Percentiles rank a stretch among this genome's conserved stretches.
These are phyloP conservation scores for Xenopus laevis DNA, from an alignment of 2,113 vertebrate genomes.

Conservation along the genomic window DNA sequence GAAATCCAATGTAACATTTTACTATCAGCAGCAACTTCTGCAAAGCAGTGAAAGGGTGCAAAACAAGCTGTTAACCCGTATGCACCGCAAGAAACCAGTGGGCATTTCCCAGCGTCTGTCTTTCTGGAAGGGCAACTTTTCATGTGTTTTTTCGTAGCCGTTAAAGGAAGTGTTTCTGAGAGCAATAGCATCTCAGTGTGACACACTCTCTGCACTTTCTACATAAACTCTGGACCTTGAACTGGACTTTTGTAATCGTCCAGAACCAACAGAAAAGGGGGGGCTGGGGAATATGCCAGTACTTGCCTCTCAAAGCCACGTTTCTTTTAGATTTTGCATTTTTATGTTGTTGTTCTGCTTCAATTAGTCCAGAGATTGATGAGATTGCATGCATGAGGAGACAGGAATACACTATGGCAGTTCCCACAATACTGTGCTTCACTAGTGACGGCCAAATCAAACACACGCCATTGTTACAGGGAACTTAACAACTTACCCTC, in stretches of 20 bases:
- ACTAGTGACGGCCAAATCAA: constrained; percentile 53
- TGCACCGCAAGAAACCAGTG: too few species aligned
- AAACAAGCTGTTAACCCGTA: too few species aligned
- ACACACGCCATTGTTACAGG: constrained; percentile 19
- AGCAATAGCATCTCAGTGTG: neutral
- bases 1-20: too few species aligned
- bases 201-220: neutral
- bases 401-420: constrained; percentile 87
- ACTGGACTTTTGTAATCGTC: constrained; percentile 4
- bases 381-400: constrained; percentile 84
- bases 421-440: constrained; percentile 81
- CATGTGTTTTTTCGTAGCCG: neutral
- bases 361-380: constrained; percentile 87
- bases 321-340: constrained; percentile 47
- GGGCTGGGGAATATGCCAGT: neutral
- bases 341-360: constrained; percentile 55
- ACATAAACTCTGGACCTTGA: constrained; percentile 20
- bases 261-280: neutral
- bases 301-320: neutral
- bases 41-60: too few species aligned
- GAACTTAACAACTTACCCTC: neutral
- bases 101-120: too few species aligned
- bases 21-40: too few species aligned
- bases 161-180: neutral
- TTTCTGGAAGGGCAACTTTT: too few species aligned